These are phyloP conservation scores for Misgurnus mizolepis DNA, from an alignment of 2,113 vertebrate species.

Conservation along the genomic window DNA sequence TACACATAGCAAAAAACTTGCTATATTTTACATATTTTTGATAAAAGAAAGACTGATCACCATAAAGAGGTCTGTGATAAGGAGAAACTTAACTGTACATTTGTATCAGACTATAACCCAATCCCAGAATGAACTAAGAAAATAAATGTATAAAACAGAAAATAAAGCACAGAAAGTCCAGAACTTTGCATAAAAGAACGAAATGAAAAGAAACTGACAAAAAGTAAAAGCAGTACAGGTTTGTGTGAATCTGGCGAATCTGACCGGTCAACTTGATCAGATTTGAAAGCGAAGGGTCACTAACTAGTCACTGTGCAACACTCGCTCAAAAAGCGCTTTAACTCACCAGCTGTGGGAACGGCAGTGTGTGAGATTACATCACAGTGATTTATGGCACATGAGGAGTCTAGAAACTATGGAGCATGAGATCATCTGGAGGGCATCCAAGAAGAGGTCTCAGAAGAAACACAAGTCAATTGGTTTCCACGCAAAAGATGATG, in stretches of 20 bases:
- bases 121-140: no score
- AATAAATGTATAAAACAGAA: no score
- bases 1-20: neutral
- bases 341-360: slow-evolving; percentile 71
- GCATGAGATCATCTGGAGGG: slow-evolving; percentile 69
- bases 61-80: no score
- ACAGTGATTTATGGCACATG: slow-evolving; percentile 73
- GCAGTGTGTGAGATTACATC: slow-evolving; percentile 74
- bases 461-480: slow-evolving; percentile 73
- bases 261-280: neutral
- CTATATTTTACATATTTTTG: neutral
- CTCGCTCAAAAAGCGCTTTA: slow-evolving; percentile 58
- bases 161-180: no score
- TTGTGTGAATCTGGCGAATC: slow-evolving; percentile 6
- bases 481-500: slow-evolving; percentile 72
- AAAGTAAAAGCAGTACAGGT: neutral
- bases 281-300: slow-evolving; percentile 1
- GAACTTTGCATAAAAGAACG: neutral
- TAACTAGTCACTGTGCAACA: slow-evolving; percentile 41
- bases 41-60: no score
- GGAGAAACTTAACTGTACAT: no score
- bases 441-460: slow-evolving; percentile 69
- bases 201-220: neutral
- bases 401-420: slow-evolving; percentile 70
- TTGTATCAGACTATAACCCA: no score